Evolutionary conservation across 2,888 invertebrate genomes (phyloP), one percentile per base, ranked within the genome.

Genomic region (Poecilobothrus nobilitatus): DNA sequence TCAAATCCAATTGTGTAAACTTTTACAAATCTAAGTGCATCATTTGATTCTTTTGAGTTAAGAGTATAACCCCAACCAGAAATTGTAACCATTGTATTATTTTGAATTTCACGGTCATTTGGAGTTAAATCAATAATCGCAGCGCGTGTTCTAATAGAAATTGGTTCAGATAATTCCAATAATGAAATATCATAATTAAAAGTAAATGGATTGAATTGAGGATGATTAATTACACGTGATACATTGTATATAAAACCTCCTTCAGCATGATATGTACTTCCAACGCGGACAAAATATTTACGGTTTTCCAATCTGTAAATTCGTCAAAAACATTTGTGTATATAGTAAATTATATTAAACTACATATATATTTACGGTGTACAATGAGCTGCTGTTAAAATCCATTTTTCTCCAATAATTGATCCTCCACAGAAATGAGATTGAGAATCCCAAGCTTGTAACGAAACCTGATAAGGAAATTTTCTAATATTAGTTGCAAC

Each of bases 381-480:
- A 33, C 63, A 67, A 41, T 67, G 67, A 63, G 63, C 63, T 18
- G 63, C 63, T 63, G 67, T 63, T 67, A 63, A 34, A 34, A 67
- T 63, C 67, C 63, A 67, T 20, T 21, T 22, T 63, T 27, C 33
- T 9, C 20, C 8, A 67, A 67, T 67, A 8, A 67, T 63, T 2
- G 62, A 61, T 20, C 33, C 62, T 27, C 67, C 67, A 27, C 63
- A 67, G n/a, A 62, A 63, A 67, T 67, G 63, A 20, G n/a, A 67
- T 22, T 20, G 15, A 33, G n/a, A 33, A n/a, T 69, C 66, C 63
- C 66, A 67, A 0, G 67, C 20, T 20, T 69, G 69, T 33, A 69
- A 15, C 10, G 69, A 69, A 62, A 69, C 66, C 65, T 69, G 69
- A 67, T 64, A 69, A 21, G 69, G 69, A 18, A 69, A 69, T 44